Evolutionary conservation across 1,140 invertebrate genomes (phyloP), one percentile per base, ranked within the genome.

Genomic region (Diprion similis): DNA sequence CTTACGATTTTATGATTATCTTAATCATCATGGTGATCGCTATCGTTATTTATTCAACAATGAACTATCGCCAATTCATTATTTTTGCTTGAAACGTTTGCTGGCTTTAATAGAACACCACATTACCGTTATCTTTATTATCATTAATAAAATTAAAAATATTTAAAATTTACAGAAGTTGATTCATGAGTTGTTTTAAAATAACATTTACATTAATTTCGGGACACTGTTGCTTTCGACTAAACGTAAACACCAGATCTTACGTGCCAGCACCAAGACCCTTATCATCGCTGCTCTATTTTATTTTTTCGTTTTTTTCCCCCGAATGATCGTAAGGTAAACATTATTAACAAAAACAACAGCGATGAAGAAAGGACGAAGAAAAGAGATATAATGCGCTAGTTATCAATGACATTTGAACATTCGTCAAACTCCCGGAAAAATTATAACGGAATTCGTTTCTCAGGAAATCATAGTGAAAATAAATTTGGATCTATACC

Each of bases 81-180:
- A 37, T 37, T 1, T 37, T 37, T 37, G 24, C 24, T 37, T 37
- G 24, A 37, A 37, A 37, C 24, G 24, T 37, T 37, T 37, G 24
- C 24, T 37, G 24, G 24, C 24, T 37, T 37, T 37, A 37, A 37
- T 37, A 37, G 24, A 37, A 37, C 24, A 37, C 24, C 24, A 37
- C 24, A 37, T 37, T 37, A 37, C 24, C 24, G 24, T 37, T 37
- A 37, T 37, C 6, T 3, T 51, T 81, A 81, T 83, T 77, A 83
- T 84, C 17, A 73, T 80, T 86, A 82, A 83, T 85, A 85, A 85
- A 85, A 83, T 83, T 83, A 85, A 82, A 74, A 59, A 70, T 77
- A 86, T 80, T 59, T 15, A 84, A 85, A 88, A 88, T 88, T 82
- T 87, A 88, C 87, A 88, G 81, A 87, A 85, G 81, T 84, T 82